Conservation (phyloP, 64 coral and sea anemone species). For the Stylophora pistillata region DNA sequence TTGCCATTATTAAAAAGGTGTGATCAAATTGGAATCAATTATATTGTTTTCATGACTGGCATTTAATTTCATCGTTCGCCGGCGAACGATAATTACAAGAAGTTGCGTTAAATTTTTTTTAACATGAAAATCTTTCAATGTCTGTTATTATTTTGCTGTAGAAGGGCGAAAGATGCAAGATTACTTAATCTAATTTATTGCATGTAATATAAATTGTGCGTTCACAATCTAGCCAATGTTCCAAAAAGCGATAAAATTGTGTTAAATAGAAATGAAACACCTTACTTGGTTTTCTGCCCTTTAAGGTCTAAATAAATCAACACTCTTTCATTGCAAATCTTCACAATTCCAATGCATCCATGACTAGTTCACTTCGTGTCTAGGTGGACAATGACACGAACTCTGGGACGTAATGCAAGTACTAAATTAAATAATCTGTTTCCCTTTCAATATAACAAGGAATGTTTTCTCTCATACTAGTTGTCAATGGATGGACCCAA, state of each 20-base stretch:
- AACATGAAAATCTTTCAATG: constrained; percentile 14
- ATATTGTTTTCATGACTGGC: no score
- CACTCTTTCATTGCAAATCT: constrained; percentile 19
- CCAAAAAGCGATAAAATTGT: constrained; percentile 20
- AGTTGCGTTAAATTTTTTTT: no score
- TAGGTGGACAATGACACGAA: constrained; percentile 11
- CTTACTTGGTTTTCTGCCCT: background rate
- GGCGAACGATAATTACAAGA: no score
- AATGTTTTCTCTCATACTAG: constrained; percentile 36
- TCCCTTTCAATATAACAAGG: constrained; percentile 26
- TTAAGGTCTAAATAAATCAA: constrained; percentile 10
- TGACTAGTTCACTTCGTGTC: background rate
- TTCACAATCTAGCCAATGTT: constrained; percentile 26
- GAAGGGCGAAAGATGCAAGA: constrained; percentile 17
- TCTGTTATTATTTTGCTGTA: constrained; percentile 36
- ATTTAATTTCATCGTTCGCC: no score
- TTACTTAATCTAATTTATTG: constrained; percentile 40
- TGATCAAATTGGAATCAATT: no score
- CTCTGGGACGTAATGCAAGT: constrained; percentile 15
- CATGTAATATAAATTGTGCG: constrained; percentile 23
- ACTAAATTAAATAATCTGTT: constrained; percentile 34
- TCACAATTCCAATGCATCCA: constrained; percentile 8
- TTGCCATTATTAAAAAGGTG: no score
- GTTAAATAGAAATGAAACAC: constrained; percentile 21
- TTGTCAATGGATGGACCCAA: constrained; percentile 75